These are phyloP conservation scores for Hydropsyche betteni DNA, from an alignment of 2,888 invertebrate species.

Conservation along the genomic window DNA sequence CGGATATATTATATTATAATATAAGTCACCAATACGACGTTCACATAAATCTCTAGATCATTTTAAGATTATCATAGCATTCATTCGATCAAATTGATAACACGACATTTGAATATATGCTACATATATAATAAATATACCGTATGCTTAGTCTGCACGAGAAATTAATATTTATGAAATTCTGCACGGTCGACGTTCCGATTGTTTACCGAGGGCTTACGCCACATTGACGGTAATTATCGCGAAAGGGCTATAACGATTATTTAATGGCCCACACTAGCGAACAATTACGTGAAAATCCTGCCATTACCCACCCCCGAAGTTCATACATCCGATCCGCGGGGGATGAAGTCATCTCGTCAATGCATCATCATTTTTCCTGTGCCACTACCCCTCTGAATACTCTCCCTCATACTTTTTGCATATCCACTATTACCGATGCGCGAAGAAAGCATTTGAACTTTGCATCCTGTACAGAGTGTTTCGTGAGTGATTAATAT, in stretches of 20 bases:
- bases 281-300: slow-evolving; percentile 27
- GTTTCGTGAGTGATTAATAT: too few species aligned
- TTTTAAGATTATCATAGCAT: too few species aligned
- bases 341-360: slow-evolving; percentile 48
- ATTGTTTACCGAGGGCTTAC: not conserved
- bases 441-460: slow-evolving; percentile 35
- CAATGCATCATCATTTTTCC: slow-evolving; percentile 47
- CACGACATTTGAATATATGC: too few species aligned
- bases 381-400: not conserved
- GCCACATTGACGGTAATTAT: slow-evolving; percentile 2
- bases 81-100: too few species aligned
- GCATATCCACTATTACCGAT: slow-evolving; percentile 18
- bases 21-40: not conserved
- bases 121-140: too few species aligned
- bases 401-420: slow-evolving; percentile 2
- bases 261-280: slow-evolving; percentile 23
- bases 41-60: too few species aligned
- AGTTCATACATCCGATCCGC: not conserved
- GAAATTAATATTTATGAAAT: too few species aligned
- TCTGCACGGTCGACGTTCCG: too few species aligned
- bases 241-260: slow-evolving; percentile 10
- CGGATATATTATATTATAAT: not conserved
- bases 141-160: too few species aligned
- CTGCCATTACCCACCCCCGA: slow-evolving; percentile 15
- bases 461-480: slow-evolving; percentile 8